phyloP scores from a whole-genome alignment of 2,113 vertebrate species.

The Rostratula benghalensis region DNA sequence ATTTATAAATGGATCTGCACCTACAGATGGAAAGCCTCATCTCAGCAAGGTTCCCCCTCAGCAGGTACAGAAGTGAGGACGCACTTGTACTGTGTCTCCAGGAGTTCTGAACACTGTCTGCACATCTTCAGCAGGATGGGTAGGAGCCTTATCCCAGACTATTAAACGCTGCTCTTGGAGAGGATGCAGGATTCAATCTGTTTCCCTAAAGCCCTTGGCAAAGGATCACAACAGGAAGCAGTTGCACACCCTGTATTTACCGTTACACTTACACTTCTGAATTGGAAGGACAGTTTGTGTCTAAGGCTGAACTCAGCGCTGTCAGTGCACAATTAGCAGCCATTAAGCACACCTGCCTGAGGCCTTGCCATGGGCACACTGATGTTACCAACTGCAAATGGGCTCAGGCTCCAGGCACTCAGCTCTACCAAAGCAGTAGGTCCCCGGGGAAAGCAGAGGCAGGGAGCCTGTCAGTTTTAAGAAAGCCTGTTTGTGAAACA shows the following conservation, averaged over 20 bases:
- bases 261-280: background rate
- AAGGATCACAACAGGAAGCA: background rate
- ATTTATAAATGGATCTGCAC: background rate
- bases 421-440: background rate
- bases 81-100: background rate
- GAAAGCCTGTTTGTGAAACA: background rate
- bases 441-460: background rate
- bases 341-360: background rate
- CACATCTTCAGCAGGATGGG: background rate
- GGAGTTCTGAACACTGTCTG: background rate
- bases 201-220: background rate
- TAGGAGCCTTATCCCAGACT: background rate
- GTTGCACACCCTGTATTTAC: background rate
- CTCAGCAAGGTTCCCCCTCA: background rate
- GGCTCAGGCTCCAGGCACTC: background rate
- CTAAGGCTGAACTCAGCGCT: background rate
- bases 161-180: background rate
- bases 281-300: background rate
- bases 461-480: background rate
- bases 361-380: background rate
- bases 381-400: background rate
- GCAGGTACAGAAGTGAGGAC: background rate
- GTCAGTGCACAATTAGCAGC: background rate
- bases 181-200: background rate
- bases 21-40: background rate